A percentile compares a stretch with the other conserved stretches of the same genome.
These are phyloP conservation scores for Syncerus caffer DNA, from an alignment of 2,797 vertebrate genomes.

Conservation along the genomic window DNA sequence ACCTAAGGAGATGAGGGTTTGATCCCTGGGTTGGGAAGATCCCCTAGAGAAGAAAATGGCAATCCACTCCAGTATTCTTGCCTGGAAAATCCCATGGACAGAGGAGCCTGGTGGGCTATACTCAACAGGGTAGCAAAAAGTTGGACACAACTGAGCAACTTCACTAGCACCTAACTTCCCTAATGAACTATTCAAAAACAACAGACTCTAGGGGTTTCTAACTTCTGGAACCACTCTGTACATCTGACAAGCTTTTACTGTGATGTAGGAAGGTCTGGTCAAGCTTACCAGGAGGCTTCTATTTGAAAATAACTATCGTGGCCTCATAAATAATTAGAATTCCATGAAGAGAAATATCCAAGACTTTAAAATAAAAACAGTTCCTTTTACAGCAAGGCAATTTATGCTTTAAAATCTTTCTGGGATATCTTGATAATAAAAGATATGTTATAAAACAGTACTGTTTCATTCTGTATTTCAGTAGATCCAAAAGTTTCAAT, in stretches of 20 bases:
- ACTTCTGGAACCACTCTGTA: background rate
- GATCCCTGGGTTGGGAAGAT: too few relatives aligned
- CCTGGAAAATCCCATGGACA: too few relatives aligned
- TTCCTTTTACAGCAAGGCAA: background rate
- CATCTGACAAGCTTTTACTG: background rate
- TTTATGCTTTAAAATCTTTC: background rate
- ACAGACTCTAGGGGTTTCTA: background rate
- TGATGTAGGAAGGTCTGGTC: background rate
- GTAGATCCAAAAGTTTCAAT: background rate
- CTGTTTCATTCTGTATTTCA: background rate
- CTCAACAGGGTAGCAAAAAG: too few relatives aligned
- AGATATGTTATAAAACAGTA: background rate
- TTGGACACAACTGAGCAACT: too few relatives aligned
- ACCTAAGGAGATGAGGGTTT: background rate
- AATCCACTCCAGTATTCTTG: too few relatives aligned
- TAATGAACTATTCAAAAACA: background rate
- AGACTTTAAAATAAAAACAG: background rate
- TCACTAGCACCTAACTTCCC: background rate
- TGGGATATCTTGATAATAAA: background rate
- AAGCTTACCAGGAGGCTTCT: background rate
- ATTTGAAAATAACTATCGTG: conserved; percentile 3
- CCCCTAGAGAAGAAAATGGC: too few relatives aligned
- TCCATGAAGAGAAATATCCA: conserved; percentile 7
- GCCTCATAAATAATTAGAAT: background rate
- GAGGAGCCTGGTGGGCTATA: too few relatives aligned